Evolutionary conservation across 2,797 vertebrate species (phyloP).

Genomic region (Notolepis coatsorum): DNA sequence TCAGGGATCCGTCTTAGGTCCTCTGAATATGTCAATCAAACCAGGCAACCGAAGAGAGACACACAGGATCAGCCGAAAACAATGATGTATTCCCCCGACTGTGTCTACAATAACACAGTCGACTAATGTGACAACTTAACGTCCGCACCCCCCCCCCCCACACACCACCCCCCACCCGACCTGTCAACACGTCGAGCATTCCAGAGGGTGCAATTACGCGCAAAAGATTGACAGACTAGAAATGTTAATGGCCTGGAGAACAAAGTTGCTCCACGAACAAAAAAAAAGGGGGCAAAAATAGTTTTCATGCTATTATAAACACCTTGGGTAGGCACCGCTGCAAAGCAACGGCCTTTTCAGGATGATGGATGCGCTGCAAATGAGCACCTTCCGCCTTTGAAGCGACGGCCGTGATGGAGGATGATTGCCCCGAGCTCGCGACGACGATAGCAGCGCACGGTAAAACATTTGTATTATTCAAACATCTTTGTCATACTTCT

Average conservation of each 20-base stretch:
- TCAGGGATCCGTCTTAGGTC: conserved; percentile 45
- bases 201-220: conserved; percentile 42
- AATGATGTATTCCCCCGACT: conserved; percentile 1
- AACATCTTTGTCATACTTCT: conserved; percentile 63
- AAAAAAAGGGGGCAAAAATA: background rate
- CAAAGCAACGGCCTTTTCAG: conserved; percentile 3
- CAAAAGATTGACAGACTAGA: conserved; percentile 28
- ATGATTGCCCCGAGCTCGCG: conserved; percentile 40
- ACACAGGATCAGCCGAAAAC: conserved; percentile 35
- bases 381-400: background rate
- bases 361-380: conserved; percentile 14
- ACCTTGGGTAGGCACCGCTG: background rate
- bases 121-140: conserved; percentile 47
- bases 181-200: conserved; percentile 38
- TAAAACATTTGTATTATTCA: conserved; percentile 43
- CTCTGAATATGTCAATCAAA: conserved; percentile 38
- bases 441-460: conserved; percentile 45
- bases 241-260: background rate
- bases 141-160: too few relatives aligned
- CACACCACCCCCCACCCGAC: too few relatives aligned
- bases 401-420: conserved; percentile 26
- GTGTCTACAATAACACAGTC: conserved; percentile 13
- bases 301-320: conserved; percentile 9
- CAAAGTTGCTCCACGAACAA: background rate
- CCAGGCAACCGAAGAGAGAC: background rate